Evolutionary conservation across 2,797 vertebrate species (phyloP).

Genomic region (Triplophysa yarkandensis): DNA sequence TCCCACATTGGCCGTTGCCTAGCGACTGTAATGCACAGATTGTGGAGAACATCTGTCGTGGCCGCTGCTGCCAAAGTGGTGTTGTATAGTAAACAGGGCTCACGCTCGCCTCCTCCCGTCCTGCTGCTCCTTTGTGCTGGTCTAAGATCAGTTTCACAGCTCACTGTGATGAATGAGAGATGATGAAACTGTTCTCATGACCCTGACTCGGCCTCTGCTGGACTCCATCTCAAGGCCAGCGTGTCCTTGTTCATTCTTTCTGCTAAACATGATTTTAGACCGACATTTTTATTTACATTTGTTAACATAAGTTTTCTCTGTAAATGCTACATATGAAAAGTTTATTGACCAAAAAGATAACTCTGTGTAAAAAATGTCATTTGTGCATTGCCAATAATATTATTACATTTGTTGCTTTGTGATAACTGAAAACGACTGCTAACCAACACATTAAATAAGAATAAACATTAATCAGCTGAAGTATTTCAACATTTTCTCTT

Average conservation of each 20-base stretch:
- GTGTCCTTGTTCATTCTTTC: constrained; percentile 32
- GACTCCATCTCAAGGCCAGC: constrained; percentile 36
- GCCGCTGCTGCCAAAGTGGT: constrained; percentile 56
- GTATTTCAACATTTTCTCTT: too few relatives aligned
- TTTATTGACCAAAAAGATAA: too few relatives aligned
- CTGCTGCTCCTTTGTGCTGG: constrained; percentile 23
- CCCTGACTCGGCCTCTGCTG: constrained; percentile 32
- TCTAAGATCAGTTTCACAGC: constrained; percentile 16
- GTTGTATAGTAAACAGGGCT: constrained; percentile 57
- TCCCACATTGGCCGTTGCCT: constrained; percentile 57
- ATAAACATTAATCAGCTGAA: too few relatives aligned
- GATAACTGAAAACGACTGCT: too few relatives aligned
- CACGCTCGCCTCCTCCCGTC: constrained; percentile 19
- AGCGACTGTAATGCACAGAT: constrained; percentile 64
- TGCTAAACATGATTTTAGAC: constrained; percentile 2
- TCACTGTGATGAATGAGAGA: not conserved
- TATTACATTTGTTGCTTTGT: too few relatives aligned
- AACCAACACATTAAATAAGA: too few relatives aligned
- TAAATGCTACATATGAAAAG: too few relatives aligned
- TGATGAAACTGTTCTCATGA: constrained; percentile 7
- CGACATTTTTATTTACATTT: too few relatives aligned
- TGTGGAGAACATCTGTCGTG: constrained; percentile 63
- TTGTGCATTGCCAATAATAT: too few relatives aligned
- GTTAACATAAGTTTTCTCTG: too few relatives aligned
- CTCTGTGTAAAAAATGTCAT: too few relatives aligned